Percentiles rank a stretch among this genome's conserved stretches.
Conservation (phyloP, 2,113 vertebrate genomes). For the Channa maculata region DNA sequence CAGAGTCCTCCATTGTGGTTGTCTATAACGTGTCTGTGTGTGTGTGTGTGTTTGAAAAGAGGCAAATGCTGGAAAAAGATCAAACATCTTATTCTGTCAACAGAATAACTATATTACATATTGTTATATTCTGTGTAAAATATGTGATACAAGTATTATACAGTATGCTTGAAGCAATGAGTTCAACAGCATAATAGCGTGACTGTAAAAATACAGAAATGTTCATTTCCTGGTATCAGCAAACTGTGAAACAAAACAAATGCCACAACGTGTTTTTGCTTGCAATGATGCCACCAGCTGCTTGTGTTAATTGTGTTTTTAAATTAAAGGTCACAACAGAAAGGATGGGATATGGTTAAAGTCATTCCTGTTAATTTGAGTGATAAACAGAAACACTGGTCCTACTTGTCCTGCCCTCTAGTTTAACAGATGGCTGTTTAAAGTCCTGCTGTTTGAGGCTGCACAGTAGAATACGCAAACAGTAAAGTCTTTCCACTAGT, state of each 20-base stretch:
- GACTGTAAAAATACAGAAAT: too few relatives aligned
- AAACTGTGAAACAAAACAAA: constrained; percentile 39
- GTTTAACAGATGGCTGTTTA: constrained; percentile 49
- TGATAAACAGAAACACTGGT: neutral
- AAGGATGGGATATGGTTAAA: neutral
- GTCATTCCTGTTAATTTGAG: neutral
- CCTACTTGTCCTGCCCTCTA: constrained; percentile 5
- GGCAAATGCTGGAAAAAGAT: constrained; percentile 43
- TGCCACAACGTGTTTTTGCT: constrained; percentile 3
- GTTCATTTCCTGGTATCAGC: too few relatives aligned
- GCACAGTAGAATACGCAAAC: constrained; percentile 21
- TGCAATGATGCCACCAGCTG: too few relatives aligned
- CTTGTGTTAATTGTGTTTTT: too few relatives aligned
- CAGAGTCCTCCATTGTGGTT: constrained; percentile 15
- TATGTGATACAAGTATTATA: too few relatives aligned
- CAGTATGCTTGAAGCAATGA: too few relatives aligned
- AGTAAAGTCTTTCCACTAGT: neutral
- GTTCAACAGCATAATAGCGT: too few relatives aligned
- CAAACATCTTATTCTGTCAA: constrained; percentile 28
- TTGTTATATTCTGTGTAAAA: too few relatives aligned
- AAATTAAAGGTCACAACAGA: neutral
- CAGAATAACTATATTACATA: neutral
- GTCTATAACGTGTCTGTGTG: constrained; percentile 20
- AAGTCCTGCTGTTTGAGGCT: constrained; percentile 27
- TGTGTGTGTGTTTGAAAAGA: constrained; percentile 36